Evolutionary conservation across 2,888 invertebrate species (phyloP).

Genomic region (Philaethria dido): DNA sequence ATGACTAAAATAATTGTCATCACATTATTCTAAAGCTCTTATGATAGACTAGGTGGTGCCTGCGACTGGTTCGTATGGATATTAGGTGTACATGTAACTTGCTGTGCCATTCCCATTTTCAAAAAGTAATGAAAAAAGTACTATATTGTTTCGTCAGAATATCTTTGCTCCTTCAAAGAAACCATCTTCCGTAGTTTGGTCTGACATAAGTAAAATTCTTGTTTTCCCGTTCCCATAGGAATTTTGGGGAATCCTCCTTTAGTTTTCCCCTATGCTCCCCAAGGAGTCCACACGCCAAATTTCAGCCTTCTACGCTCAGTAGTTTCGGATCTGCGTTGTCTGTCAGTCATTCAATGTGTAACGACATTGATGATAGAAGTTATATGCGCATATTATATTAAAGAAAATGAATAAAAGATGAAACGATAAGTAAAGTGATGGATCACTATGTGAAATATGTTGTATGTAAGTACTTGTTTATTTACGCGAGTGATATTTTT

Average conservation of each 20-base stretch:
- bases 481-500: neutral
- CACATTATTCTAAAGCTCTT: too few relatives aligned
- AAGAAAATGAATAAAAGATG: neutral
- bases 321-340: constrained; percentile 2
- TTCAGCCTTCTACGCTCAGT: neutral
- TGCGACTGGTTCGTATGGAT: too few relatives aligned
- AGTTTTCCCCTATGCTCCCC: neutral
- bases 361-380: neutral
- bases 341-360: neutral
- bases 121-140: neutral
- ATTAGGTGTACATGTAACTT: too few relatives aligned
- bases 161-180: neutral
- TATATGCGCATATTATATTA: neutral
- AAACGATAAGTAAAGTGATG: neutral
- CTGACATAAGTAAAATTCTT: neutral
- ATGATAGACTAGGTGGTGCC: too few relatives aligned
- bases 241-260: neutral
- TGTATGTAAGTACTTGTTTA: neutral
- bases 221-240: neutral
- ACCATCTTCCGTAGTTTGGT: neutral
- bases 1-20: too few relatives aligned
- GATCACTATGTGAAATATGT: neutral
- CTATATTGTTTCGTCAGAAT: neutral
- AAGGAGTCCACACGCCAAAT: neutral
- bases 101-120: too few relatives aligned